Base-by-base conservation (phyloP, 2,888 invertebrate genomes). In the Itoplectis maculator region DNA sequence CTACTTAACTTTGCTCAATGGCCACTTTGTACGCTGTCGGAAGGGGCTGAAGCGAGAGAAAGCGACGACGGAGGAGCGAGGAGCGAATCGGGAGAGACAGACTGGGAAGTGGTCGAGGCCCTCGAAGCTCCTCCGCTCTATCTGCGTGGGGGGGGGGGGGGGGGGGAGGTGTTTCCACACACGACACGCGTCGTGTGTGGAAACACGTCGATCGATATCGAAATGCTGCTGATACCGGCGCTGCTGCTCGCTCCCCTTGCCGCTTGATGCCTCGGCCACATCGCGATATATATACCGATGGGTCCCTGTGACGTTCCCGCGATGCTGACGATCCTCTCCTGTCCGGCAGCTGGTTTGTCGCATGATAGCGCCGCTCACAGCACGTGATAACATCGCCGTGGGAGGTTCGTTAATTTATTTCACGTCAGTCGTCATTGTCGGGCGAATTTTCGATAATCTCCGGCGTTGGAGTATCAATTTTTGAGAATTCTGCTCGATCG, bases 1-100 rank as follows among this genome's bases (percentile, higher is more conserved):
- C 79, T 79, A 77, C 83, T 79, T 84, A 79, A 84, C 83, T 82
- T 82, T 66, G 47, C 78, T 82, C 82, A 65, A 80, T 80, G 69
- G 80, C 76, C 82, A 79, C 76, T 82, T 80, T 76, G 80, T 82
- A 78, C 74, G 35, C 66, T 66, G 70, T 77, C 72, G 74, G 70
- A 72, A 54, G 70, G 66, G 65, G 70, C 70, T 73, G 42, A 49
- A 51, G 45, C 54, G 15, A 35, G 72, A 61, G 59, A 49, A 75
- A 51, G 65, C 49, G 51, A 15, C 35, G 61, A 8, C 42, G 11
- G 42, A 13, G 8, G 35, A 65, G n/a, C 54, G 13, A 37, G 40
- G 65, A 45, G 68, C 45, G 51, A 54, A 68, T 47, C 78, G 42
- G 45, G 13, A 18, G 73, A 74, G 73, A 73, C 72, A 70, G 63